A percentile compares a stretch with the other conserved stretches of the same genome.
These are phyloP conservation scores for Paguma larvata DNA, from an alignment of 2,797 vertebrate genomes.

Conservation along the genomic window DNA sequence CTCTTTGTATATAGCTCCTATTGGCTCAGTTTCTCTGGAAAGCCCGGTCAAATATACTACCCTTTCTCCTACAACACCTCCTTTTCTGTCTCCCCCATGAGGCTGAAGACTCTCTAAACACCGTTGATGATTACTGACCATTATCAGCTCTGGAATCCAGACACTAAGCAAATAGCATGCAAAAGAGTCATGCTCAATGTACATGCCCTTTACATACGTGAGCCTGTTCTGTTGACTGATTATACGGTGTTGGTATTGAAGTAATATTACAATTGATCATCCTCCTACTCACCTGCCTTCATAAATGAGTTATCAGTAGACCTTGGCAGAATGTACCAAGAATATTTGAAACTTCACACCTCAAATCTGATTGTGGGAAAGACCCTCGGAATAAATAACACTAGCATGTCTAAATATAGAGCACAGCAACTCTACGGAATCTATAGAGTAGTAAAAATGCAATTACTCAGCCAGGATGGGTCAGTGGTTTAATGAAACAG, in stretches of 20 bases:
- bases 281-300: neutral
- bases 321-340: neutral
- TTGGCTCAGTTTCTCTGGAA: neutral
- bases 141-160: neutral
- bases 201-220: neutral
- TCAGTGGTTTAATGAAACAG: neutral
- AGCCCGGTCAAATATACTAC: neutral
- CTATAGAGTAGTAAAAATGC: neutral
- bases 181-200: fast-evolving
- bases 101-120: neutral
- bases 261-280: neutral
- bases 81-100: neutral
- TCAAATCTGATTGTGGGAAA: neutral
- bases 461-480: neutral
- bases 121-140: neutral
- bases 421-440: neutral
- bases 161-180: neutral
- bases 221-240: neutral
- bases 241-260: neutral
- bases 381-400: neutral
- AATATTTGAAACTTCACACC: neutral
- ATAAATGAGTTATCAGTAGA: neutral
- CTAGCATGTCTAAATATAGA: no score
- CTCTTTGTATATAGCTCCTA: neutral
- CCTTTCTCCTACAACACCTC: neutral